phyloP scores from a whole-genome alignment of 2,888 invertebrate species.

The Toxonevra muliebris region DNA sequence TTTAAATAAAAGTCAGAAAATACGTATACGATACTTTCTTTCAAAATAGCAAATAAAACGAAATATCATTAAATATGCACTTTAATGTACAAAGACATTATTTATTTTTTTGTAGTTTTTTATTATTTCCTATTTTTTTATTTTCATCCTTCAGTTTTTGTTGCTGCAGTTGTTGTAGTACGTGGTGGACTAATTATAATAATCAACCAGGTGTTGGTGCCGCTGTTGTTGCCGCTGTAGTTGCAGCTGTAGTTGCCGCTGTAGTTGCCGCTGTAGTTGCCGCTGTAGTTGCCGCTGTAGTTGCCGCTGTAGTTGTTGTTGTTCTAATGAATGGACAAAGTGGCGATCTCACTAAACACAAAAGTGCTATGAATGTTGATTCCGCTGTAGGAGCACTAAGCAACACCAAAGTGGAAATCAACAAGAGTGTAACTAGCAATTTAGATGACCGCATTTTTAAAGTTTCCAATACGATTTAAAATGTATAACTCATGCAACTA shows the following conservation, averaged over 20 bases:
- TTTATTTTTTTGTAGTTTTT: too few species aligned
- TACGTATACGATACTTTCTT: too few species aligned
- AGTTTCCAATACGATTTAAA: too few species aligned
- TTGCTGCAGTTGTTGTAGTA: background rate
- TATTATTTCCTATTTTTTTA: too few species aligned
- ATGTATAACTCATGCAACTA: too few species aligned
- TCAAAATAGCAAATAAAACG: too few species aligned
- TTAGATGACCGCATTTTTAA: conserved; percentile 27
- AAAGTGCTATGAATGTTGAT: conserved; percentile 31
- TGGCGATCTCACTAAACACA: conserved; percentile 33
- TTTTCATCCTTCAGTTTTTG: background rate
- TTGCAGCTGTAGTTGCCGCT: background rate
- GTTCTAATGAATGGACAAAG: conserved; percentile 37
- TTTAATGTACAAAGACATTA: too few species aligned
- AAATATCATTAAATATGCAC: too few species aligned
- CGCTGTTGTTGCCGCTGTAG: background rate
- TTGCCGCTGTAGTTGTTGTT: conserved; percentile 27
- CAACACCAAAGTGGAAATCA: conserved; percentile 33
- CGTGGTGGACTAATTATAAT: too few species aligned
- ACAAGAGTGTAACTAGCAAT: conserved; percentile 27
- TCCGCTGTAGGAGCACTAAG: conserved; percentile 36
- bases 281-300: background rate
- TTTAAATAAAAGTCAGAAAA: too few species aligned
- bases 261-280: background rate
- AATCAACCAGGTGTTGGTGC: background rate